Evolutionary conservation across 2,113 vertebrate species (phyloP).

Genomic region (Pimephales promelas): DNA sequence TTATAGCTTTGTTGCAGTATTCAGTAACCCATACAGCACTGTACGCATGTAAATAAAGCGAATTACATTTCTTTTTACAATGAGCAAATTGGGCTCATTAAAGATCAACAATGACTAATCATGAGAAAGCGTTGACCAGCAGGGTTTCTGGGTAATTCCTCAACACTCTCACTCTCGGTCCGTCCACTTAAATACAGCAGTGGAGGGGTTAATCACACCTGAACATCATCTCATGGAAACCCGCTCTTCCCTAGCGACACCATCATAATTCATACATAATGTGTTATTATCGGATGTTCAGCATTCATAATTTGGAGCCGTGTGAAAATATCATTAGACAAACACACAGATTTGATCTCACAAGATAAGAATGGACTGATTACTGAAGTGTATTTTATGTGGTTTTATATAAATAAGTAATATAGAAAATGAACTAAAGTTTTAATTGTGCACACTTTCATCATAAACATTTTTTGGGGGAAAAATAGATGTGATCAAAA

Average conservation of each 20-base stretch:
- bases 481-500: too few species aligned
- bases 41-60: background rate
- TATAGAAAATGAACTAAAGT: too few species aligned
- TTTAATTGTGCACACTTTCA: too few species aligned
- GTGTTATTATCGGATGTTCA: conserved; percentile 66
- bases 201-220: conserved; percentile 62
- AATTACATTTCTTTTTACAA: background rate
- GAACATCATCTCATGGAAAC: conserved; percentile 51
- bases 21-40: too few species aligned
- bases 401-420: too few species aligned
- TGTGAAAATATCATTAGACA: conserved; percentile 66
- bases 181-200: too few species aligned
- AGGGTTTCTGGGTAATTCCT: background rate
- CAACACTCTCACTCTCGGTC: too few species aligned
- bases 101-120: background rate
- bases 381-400: background rate
- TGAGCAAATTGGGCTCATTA: background rate
- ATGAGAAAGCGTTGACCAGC: background rate
- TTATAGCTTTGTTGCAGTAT: too few species aligned
- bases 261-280: conserved; percentile 57
- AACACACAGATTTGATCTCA: background rate
- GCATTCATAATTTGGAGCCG: conserved; percentile 64
- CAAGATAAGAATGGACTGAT: background rate
- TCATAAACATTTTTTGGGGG: too few species aligned
- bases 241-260: conserved; percentile 56